Base-by-base conservation (phyloP, 2,113 vertebrate genomes). In the Gallinago undulata region DNA sequence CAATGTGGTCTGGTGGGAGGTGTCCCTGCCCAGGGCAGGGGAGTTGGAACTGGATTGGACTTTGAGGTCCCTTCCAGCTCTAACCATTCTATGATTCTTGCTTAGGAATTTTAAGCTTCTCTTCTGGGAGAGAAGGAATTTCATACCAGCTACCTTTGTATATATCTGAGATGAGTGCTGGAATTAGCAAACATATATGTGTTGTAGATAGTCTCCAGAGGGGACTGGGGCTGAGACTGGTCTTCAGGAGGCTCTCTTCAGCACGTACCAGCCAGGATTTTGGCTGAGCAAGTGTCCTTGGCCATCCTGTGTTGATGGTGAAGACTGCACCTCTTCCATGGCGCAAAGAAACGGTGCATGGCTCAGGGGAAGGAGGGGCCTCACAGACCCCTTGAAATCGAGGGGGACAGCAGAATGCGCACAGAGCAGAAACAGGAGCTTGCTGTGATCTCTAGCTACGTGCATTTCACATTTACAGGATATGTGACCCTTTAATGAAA, bases 361-460 rank as follows among this genome's bases (percentile, higher is more conserved):
- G 76, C 35, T 11, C 0, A 1, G 15, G 62, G 70, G 48, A 82
- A 63, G 43, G 69, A 35, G 25, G 19, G 6, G 18, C 16, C 67
- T 33, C 13, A 18, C 45, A 55, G 62, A 50, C 12, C 13, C 19
- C 53, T 62, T 37, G 35, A 48, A 24, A 24, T 45, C 41, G 16
- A 74, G 27, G 1, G 56, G 23, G 37, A 27, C 22, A 78, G 72
- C 66, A 66, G 72, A 37, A 50, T 7, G 35, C 28, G 48, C 57
- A 62, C 43, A 56, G 85, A 39, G 69, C 45, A 70, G 70, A 27
- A 77, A 1, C 25, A 22, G 80, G 62, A 75, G n/a, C 78, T 62
- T 0, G 0, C 64, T 39, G 59, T 19, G 13, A 5, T 24, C 43
- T 73, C 23, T 90, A 55, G 48, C 64, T 35, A 1, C 10, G 1